Evolutionary conservation across 2,888 invertebrate species (phyloP), one percentile per base, ranked within the genome.

Genomic region (Drosophila sordidula): DNA sequence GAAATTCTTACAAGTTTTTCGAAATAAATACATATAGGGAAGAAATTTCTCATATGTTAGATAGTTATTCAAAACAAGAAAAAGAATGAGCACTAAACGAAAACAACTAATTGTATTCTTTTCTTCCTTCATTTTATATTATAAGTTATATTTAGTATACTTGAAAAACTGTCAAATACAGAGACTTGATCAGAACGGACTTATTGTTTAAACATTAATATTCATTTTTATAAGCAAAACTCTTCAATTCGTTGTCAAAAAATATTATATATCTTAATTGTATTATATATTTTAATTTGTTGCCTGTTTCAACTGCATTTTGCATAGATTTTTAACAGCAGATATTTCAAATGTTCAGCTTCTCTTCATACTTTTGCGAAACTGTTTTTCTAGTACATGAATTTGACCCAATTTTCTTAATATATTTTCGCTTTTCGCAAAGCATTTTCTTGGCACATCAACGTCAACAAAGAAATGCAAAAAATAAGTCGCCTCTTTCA

Each of bases 391-490:
- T 66, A 69, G 73, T 65, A 68, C 70, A 68, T 51, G 29, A 74
- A 54, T 75, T 78, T 89, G 89, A 84, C 89, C 89, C 70, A 89
- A 70, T 87, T 84, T 87, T 44, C 57, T 42, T 50, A 68, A 72
- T 84, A 69, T 67, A 69, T 67, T 64, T 68, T 55, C 18, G 36
- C 32, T 57, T 63, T 62, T 80, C 54, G 18, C 50, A 66, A 18
- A 59, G 42, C 49, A 49, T 57, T 67, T 54, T 64, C 52, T 38
- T 58, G 51, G 45, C 57, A 57, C 70, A 59, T 82, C 87, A 87
- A 80, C 87, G 87, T 86, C 89, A 82, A 87, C 69, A 80, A 32
- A 55, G 46, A 84, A 74, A 69, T 89, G 89, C 89, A 89, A 76
- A 87, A 81, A 62, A 70, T 45, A 69, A 36, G 59, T 61, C 18